Conservation (phyloP, 30 jellyfish, hydroid and myxozoan genomes). For the Rhopilema esculentum region DNA sequence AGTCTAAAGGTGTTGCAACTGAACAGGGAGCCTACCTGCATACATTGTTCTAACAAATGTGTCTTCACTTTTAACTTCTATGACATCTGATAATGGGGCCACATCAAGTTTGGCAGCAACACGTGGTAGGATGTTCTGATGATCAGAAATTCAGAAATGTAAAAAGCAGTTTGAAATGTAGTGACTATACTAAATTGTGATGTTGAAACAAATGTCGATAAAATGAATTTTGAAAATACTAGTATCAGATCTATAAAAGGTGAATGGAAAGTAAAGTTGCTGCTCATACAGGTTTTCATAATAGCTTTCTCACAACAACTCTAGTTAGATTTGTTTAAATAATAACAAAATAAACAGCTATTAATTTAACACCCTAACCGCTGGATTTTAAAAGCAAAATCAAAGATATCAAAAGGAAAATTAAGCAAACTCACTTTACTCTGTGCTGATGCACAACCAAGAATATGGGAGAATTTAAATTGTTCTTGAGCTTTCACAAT, state of each 20-base stretch:
- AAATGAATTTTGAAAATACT: too few relatives aligned
- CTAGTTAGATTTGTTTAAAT: too few relatives aligned
- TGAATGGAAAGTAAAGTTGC: too few relatives aligned
- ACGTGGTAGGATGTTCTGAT: slow-evolving; percentile 89
- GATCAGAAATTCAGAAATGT: not conserved
- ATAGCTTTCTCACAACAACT: too few relatives aligned
- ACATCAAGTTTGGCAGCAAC: slow-evolving; percentile 97
- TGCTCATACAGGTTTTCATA: too few relatives aligned
- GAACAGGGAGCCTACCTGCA: slow-evolving; percentile 76
- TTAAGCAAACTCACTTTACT: slow-evolving; percentile 59
- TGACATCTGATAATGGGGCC: slow-evolving; percentile 92
- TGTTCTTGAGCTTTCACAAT: slow-evolving; percentile 81
- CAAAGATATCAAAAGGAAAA: not conserved
- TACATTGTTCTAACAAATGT: slow-evolving; percentile 92
- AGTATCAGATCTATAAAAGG: too few relatives aligned
- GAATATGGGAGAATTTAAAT: slow-evolving; percentile 85
- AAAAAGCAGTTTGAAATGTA: not conserved
- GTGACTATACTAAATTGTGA: too few relatives aligned
- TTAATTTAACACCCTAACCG: too few relatives aligned
- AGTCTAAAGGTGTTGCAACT: too few relatives aligned
- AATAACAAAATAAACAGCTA: too few relatives aligned
- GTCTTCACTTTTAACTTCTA: slow-evolving; percentile 87
- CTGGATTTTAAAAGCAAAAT: too few relatives aligned
- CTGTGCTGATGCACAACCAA: slow-evolving; percentile 88
- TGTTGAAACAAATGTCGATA: too few relatives aligned